These are phyloP conservation scores for Tricholauxania praeusta DNA, from an alignment of 2,888 invertebrate genomes.

Conservation along the genomic window DNA sequence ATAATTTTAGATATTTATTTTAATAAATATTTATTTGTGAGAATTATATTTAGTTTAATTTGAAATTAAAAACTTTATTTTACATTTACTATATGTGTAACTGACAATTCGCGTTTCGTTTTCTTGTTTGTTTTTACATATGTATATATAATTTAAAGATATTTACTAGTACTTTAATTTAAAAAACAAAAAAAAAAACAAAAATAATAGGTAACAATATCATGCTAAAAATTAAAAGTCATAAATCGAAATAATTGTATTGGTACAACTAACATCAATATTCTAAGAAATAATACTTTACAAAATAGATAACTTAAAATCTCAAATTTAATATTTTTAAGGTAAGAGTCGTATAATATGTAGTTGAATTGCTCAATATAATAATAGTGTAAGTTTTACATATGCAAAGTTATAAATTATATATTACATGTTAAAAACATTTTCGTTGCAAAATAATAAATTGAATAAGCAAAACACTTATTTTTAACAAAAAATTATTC, in stretches of 20 bases:
- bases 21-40: no score
- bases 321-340: constrained; percentile 22
- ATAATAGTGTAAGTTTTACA: neutral
- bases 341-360: constrained; percentile 18
- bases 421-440: neutral
- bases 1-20: no score
- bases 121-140: neutral
- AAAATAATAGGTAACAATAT: constrained; percentile 12
- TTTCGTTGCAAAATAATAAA: constrained; percentile 19
- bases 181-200: constrained; percentile 12
- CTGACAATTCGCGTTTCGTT: no score
- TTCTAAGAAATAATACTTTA: constrained; percentile 46
- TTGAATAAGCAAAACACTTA: neutral
- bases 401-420: neutral
- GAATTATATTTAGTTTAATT: no score
- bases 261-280: constrained; percentile 28
- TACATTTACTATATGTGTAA: neutral
- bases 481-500: no score
- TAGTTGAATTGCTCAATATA: constrained; percentile 13
- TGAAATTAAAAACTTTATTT: no score
- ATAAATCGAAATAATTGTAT: constrained; percentile 13
- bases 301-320: constrained; percentile 35
- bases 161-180: constrained; percentile 5
- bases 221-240: constrained; percentile 26
- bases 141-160: neutral